Evolutionary conservation across 2,888 invertebrate genomes (phyloP), one percentile per base, ranked within the genome.

Genomic region (Sphaerophoria taeniata): DNA sequence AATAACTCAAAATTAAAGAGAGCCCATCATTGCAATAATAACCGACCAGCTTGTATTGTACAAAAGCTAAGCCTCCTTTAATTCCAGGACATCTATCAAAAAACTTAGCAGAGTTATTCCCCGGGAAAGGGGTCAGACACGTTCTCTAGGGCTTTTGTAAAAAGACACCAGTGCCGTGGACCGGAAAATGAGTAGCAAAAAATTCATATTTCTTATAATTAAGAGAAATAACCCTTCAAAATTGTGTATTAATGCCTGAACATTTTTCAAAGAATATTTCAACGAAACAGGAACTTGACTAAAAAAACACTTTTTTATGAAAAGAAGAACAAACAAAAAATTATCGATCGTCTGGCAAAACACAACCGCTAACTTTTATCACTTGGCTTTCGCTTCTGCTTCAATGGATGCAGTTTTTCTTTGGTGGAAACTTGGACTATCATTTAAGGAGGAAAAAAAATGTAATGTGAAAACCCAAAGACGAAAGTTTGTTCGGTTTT

Each of bases 181-280:
- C 71, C 65, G 47, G 39, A 77, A 79, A 75, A 79, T 58, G 75
- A 47, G 70, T 79, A 55, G 33, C 74, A 60, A n/a, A 9, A 56
- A 14, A 34, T 14, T 14, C 14, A 36, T 51, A n/a, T 33, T 49
- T 36, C 11, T 4, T 65, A 83, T 83, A 79, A 83, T 83, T 83
- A 78, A 79, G 79, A 83, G 70, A 74, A 83, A 83, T 78, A 78
- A 79, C 83, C 78, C 79, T 74, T 78, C 79, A 83, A 74, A 65
- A 71, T 16, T 34, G 31, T 69, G 49, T 73, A 69, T 73, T 72
- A 82, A 77, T 73, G 61, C 60, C 33, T 33, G 31, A 78, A 73
- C 69, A 78, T 82, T 51, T 60, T 73, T 77, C 56, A 73, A 82
- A 77, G 43, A 51, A 73, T 56, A 45, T 63, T 69, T 69, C n/a